Conservation (phyloP, 2,113 vertebrate species). For the Morone chrysops region DNA sequence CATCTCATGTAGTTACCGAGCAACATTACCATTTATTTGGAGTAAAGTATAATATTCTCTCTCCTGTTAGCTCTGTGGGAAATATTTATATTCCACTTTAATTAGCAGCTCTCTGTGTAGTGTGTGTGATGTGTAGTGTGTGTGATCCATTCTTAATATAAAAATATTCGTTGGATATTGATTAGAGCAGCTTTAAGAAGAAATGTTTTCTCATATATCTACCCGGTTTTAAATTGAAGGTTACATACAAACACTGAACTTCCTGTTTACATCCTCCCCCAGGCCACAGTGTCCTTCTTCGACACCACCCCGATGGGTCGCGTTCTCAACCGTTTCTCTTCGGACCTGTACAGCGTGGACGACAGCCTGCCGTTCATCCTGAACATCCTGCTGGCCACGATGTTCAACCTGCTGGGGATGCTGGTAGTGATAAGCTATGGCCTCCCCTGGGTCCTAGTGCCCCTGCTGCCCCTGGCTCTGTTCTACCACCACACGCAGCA, state of each 20-base stretch:
- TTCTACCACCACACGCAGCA: conserved; percentile 89
- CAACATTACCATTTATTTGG: no score
- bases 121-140: no score
- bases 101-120: no score
- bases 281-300: conserved; percentile 94
- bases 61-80: no score
- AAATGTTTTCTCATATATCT: background rate
- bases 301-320: conserved; percentile 91
- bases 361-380: conserved; percentile 93
- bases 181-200: background rate
- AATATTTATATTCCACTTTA: no score
- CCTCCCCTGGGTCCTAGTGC: conserved; percentile 91
- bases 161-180: background rate
- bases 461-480: conserved; percentile 86
- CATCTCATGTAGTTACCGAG: no score
- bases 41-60: no score
- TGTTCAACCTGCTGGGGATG: conserved; percentile 88
- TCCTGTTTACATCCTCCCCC: background rate
- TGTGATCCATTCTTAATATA: background rate
- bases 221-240: background rate
- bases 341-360: conserved; percentile 91
- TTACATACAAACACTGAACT: background rate
- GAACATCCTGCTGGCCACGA: conserved; percentile 93
- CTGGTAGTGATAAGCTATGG: conserved; percentile 90
- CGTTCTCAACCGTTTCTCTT: conserved; percentile 96